These are phyloP conservation scores for Trichonephila clavata DNA, from an alignment of 1,140 invertebrate species.

Conservation along the genomic window DNA sequence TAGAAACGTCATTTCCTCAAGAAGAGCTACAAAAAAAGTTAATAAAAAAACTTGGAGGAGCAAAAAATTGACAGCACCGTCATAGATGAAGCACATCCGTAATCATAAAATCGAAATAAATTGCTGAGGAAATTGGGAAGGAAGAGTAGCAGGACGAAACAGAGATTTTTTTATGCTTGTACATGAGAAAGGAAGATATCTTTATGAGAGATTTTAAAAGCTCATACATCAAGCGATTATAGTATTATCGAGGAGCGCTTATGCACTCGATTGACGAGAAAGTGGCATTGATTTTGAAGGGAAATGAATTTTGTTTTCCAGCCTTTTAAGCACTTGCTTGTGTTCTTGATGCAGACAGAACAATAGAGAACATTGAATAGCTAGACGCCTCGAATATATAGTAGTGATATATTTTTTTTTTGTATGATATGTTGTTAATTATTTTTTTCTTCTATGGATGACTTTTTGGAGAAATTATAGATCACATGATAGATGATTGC, in stretches of 20 bases:
- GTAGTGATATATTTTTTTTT: too few relatives aligned
- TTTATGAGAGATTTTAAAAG: slow-evolving; percentile 61
- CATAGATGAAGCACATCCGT: slow-evolving; percentile 64
- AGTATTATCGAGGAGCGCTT: slow-evolving; percentile 29
- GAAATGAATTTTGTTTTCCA: slow-evolving; percentile 22
- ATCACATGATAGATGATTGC: too few relatives aligned
- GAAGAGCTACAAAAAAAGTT: slow-evolving; percentile 3
- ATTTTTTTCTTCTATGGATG: too few relatives aligned
- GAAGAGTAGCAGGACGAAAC: slow-evolving; percentile 10
- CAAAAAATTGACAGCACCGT: slow-evolving; percentile 68
- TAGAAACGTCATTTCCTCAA: slow-evolving; percentile 59
- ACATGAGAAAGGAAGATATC: slow-evolving; percentile 15
- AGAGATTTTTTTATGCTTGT: slow-evolving; percentile 7
- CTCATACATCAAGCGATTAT: slow-evolving; percentile 68
- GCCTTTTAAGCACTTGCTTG: neutral
- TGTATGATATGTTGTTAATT: too few relatives aligned
- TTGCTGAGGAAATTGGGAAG: slow-evolving; percentile 66
- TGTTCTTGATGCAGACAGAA: neutral
- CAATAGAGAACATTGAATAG: neutral
- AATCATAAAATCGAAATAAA: slow-evolving; percentile 75
- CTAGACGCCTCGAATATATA: too few relatives aligned
- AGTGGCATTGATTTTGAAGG: slow-evolving; percentile 56
- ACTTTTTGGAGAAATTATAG: too few relatives aligned
- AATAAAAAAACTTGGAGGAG: slow-evolving; percentile 17
- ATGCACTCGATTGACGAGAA: neutral